Conservation (phyloP, 2,797 vertebrate genomes). For the Ambastaia sidthimunki region DNA sequence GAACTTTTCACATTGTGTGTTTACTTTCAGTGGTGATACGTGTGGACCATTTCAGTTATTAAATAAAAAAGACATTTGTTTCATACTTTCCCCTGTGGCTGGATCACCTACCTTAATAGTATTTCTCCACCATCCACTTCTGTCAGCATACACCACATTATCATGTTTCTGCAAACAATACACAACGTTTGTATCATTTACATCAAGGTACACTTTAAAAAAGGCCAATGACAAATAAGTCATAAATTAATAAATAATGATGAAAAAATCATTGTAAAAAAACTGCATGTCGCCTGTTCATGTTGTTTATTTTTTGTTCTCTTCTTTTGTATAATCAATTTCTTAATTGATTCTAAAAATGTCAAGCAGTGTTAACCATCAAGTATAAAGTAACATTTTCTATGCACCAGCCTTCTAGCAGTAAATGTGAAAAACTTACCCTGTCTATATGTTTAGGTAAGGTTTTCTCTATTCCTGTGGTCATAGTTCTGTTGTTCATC, state of each 20-base stretch:
- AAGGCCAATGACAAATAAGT: neutral
- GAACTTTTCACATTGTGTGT: neutral
- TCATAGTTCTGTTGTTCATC: slow-evolving; percentile 19
- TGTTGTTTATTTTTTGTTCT: neutral
- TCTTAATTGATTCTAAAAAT: neutral
- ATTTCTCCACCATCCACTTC: slow-evolving; percentile 76
- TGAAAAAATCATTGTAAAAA: too few species aligned
- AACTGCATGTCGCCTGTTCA: neutral
- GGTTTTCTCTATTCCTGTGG: slow-evolving; percentile 63
- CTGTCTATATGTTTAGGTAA: slow-evolving; percentile 60
- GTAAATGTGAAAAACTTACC: slow-evolving; percentile 65
- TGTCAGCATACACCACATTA: slow-evolving; percentile 62
- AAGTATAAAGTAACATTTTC: neutral
- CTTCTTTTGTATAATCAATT: neutral
- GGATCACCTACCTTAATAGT: slow-evolving; percentile 72
- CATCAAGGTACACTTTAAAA: neutral
- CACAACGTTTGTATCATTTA: neutral
- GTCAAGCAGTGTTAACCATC: too few species aligned
- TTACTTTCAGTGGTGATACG: neutral
- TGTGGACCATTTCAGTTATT: neutral
- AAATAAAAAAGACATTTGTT: neutral
- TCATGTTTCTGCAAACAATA: slow-evolving; percentile 60
- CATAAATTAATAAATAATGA: too few species aligned
- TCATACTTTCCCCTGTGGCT: neutral
- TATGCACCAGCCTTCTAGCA: neutral